A percentile compares a stretch with the other conserved stretches of the same genome.
These are phyloP conservation scores for Pyrgus malvae DNA, from an alignment of 2,888 invertebrate species.

Conservation along the genomic window DNA sequence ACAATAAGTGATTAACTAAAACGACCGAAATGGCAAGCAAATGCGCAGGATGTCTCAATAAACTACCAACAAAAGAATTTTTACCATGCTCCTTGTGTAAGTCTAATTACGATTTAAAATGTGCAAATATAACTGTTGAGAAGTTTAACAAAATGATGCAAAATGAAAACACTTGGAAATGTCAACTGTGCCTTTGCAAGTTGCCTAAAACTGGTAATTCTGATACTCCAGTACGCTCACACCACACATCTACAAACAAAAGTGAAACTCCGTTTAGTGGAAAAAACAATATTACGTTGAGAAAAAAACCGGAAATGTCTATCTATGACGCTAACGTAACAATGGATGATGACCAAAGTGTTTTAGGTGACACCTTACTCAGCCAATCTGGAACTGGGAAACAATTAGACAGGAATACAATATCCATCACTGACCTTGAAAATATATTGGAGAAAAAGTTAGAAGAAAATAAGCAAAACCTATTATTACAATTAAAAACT, in stretches of 20 bases:
- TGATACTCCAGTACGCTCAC: not conserved
- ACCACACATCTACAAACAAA: not conserved
- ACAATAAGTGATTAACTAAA: not conserved
- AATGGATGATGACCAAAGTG: not conserved
- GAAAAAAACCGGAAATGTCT: not conserved
- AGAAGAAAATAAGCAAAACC: not conserved
- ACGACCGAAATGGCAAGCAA: not conserved
- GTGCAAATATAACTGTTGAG: not conserved
- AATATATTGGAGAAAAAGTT: not conserved
- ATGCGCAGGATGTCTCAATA: not conserved
- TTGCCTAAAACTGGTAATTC: not conserved
- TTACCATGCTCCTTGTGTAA: not conserved
- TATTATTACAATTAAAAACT: not conserved
- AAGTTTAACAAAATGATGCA: constrained; percentile 1
- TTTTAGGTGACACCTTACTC: not conserved
- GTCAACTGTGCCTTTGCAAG: not conserved
- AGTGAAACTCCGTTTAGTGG: too few relatives aligned
- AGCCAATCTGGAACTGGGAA: not conserved
- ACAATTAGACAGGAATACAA: not conserved
- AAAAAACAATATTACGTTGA: not conserved
- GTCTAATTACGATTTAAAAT: not conserved
- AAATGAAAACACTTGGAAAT: not conserved
- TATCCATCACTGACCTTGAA: not conserved
- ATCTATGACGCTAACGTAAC: not conserved
- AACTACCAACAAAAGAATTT: not conserved